A percentile compares a stretch with the other conserved stretches of the same genome.
Conservation (phyloP, 2,888 invertebrate genomes). For the Beris morrisii region DNA sequence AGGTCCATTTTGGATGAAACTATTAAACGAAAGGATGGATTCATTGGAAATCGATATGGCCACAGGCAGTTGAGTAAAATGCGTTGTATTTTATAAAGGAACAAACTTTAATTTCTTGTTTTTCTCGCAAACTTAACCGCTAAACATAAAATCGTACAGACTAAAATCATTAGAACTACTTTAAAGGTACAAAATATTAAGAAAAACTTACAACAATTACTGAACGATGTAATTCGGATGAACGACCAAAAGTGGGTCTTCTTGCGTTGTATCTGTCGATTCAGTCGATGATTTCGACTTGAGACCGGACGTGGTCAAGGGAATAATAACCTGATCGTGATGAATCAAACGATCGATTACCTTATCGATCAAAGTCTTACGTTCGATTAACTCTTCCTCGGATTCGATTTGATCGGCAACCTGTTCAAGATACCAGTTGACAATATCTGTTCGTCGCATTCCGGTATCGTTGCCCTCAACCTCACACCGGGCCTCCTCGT, state of each 20-base stretch:
- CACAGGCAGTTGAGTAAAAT: too few relatives aligned
- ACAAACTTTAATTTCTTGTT: too few relatives aligned
- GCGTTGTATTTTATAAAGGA: too few relatives aligned
- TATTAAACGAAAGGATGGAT: too few relatives aligned
- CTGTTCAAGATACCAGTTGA: constrained; percentile 92
- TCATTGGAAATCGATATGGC: too few relatives aligned
- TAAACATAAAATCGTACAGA: too few relatives aligned
- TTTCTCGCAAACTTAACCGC: too few relatives aligned
- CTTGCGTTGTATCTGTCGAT: constrained; percentile 56
- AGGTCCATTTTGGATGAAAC: too few relatives aligned
- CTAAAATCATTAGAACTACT: too few relatives aligned
- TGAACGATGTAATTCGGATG: constrained; percentile 95
- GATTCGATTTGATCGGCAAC: constrained; percentile 85
- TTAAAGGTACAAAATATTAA: too few relatives aligned
- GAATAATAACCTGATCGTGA: constrained; percentile 60
- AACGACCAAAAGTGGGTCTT: constrained; percentile 86
- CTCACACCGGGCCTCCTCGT: constrained; percentile 74
- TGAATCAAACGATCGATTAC: constrained; percentile 89
- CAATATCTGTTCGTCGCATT: constrained; percentile 75
- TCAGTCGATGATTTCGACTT: constrained; percentile 41
- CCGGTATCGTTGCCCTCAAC: constrained; percentile 66
- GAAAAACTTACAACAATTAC: constrained; percentile 42
- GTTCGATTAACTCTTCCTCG: constrained; percentile 86
- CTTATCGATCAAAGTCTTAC: constrained; percentile 89
- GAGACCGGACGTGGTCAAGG: constrained; percentile 50